Evolutionary conservation across 2,888 invertebrate species (phyloP), one percentile per base, ranked within the genome.

Genomic region (Apamea crenata): DNA sequence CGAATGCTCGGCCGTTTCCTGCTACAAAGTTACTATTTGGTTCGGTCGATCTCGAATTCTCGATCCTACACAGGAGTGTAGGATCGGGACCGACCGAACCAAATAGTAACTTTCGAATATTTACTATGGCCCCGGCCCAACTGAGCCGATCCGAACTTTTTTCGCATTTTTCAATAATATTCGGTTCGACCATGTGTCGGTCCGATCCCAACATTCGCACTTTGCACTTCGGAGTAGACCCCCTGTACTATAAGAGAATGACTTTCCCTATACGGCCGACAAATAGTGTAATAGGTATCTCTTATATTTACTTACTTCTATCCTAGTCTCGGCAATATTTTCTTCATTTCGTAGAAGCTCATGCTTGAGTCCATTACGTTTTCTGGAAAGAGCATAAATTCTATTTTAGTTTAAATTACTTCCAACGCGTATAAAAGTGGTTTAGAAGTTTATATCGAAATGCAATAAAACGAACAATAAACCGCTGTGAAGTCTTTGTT

Each of bases 331-430:
- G 21, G 96, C 96, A 78, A 96, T 91, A 78, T 93, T 93, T 84
- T 96, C 96, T 89, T 97, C 97, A 82, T 96, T 96, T 85, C 95
- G 92, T 79, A 97, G 90, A 76, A 96, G 92, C 85, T 96, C 96
- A 86, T 97, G 97, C 88, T 97, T 97, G 47, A 96, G 91, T 36
- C 96, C 96, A 88, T 96, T 95, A 86, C 94, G 93, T 90, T 96
- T 95, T 86, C 97, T 97, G 95, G 76, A 95, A 95, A 82, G 85
- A 78, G 56, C 87, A 83, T 80, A 83, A 87, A 86, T 74, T 85
- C 21, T 77, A 68, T 76, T 74, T 74, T 63, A 72, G 59, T 83
- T 73, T 69, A 77, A 79, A 77, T 83, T 32, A 32, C 61, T 40
- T 67, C 66, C 61, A 84, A 29, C 66, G 25, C 56, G 56, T 81